A percentile compares a stretch with the other conserved stretches of the same genome.
phyloP scores from a whole-genome alignment of 37 sponge, comb jelly and placozoan genomes.

The Tethya wilhelma region DNA sequence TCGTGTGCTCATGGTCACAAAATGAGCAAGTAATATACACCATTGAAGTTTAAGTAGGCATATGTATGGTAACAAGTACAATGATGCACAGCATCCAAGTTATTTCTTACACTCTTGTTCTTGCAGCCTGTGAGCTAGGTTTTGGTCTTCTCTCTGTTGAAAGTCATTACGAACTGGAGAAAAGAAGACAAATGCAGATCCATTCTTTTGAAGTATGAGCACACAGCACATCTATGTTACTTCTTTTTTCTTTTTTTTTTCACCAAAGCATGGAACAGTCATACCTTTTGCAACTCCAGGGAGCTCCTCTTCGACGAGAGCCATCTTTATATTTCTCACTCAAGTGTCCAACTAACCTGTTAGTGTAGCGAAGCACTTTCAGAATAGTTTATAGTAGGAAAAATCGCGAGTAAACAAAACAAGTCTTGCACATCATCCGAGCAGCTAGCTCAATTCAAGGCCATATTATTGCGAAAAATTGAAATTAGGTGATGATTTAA shows the following conservation, averaged over 20 bases:
- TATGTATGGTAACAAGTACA: not conserved
- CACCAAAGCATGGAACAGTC: not conserved
- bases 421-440: too few species aligned
- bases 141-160: conserved; percentile 49
- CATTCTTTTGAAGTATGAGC: not conserved
- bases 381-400: too few species aligned
- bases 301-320: conserved; percentile 58
- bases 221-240: not conserved
- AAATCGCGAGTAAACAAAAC: too few species aligned
- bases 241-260: not conserved
- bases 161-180: conserved; percentile 47
- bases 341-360: too few species aligned
- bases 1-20: not conserved
- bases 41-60: not conserved
- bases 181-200: not conserved
- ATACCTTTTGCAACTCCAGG: conserved; percentile 63
- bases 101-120: conserved; percentile 63
- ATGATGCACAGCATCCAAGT: not conserved
- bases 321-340: conserved; percentile 33
- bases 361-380: too few species aligned
- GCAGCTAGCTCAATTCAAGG: too few species aligned
- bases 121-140: conserved; percentile 49
- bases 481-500: too few species aligned
- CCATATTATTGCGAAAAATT: too few species aligned
- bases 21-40: not conserved